Base-by-base conservation (phyloP, 1,140 invertebrate species). In the Lanistes nyassanus region DNA sequence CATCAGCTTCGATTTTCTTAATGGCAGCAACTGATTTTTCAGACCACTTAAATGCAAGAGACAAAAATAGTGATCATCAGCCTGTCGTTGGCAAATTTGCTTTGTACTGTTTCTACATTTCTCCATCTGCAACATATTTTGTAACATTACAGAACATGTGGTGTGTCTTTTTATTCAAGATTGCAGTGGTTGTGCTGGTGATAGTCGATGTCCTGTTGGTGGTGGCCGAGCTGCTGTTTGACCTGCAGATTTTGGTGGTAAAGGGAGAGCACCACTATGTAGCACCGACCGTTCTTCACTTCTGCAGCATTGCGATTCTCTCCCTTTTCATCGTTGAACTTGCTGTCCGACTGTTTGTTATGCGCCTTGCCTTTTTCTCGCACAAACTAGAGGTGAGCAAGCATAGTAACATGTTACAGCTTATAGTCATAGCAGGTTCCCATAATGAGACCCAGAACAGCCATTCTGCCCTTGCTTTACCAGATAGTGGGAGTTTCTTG, bases 271-370 rank as follows among this genome's bases (percentile, higher is more conserved):
- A 82, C 60, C 51, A 75, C 51, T 70, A 77, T 62, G 58, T 81
- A n/a, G 82, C 80, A 21, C 80, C 83, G 1, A 70, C 85, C 77
- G 82, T 88, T 19, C 74, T 90, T 19, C 88, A 88, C 71, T 86
- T 84, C 77, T 79, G 82, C 64, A 88, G 86, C 71, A 80, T 90
- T 56, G 67, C 73, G 36, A 86, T 90, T 26, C 79, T 90, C 11
- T 77, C 78, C 23, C 36, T 89, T 2, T 90, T 90, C 75, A 26
- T 89, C 13, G 68, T 90, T 47, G 89, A 90, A 75, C 85, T 89
- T 65, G n/a, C 74, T 21, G 51, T 86, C 11, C 85, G 89, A 55
- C 66, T 90, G 1, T 90, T 85, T 81, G 87, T 85, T 5, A 82
- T 88, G 77, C 71, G 88, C n/a, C 51, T 86, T 37, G 81, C 81